Evolutionary conservation across 2,113 vertebrate species (phyloP), one percentile per base, ranked within the genome.

Genomic region (Struthidea cinerea): DNA sequence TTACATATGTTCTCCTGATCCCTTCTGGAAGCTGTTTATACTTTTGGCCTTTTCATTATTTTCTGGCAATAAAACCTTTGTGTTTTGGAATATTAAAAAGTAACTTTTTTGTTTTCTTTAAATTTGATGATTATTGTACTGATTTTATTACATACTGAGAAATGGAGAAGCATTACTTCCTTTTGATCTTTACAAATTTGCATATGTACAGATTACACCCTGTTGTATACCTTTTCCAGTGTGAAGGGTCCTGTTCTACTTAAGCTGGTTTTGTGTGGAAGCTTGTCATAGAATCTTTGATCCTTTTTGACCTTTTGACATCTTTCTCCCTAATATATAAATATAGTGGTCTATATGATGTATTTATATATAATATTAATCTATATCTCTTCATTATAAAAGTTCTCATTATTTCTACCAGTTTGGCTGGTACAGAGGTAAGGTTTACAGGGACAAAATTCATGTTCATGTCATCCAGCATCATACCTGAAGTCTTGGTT

Each of bases 21-120:
- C 28, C 14, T 85, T 83, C 35, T 86, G 33, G 32, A 78, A 78
- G 16, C 5, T 59, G 3, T 56, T 65, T 49, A 30, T 67, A 63
- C 4, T 76, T 91, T 76, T 60, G 11, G 6, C 15, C 7, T 93
- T 82, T 83, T 33, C 16, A 19, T 35, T 73, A 50, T 42, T 76
- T 80, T 50, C 35, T 47, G 9, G 9, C 14, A 87, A 64, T 49
- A 57, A 84, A 93, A 61, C 11, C 6, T 68, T 69, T 5, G 3
- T 24, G 12, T 3, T 87, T 73, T 44, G 5, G 14, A 77, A 60
- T 16, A 69, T 6, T 60, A 15, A 56, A 59, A 83, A 42, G 2
- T 16, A 0, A 0, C 0, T 7, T 32, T 52, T 46, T 60, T 32
- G 0, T 67, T 84, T 84, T 2, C 37, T 69, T 86, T 73, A 37